A percentile compares a stretch with the other conserved stretches of the same genome.
Conservation (phyloP, 2,888 invertebrate genomes). For the Orchestes rusci region DNA sequence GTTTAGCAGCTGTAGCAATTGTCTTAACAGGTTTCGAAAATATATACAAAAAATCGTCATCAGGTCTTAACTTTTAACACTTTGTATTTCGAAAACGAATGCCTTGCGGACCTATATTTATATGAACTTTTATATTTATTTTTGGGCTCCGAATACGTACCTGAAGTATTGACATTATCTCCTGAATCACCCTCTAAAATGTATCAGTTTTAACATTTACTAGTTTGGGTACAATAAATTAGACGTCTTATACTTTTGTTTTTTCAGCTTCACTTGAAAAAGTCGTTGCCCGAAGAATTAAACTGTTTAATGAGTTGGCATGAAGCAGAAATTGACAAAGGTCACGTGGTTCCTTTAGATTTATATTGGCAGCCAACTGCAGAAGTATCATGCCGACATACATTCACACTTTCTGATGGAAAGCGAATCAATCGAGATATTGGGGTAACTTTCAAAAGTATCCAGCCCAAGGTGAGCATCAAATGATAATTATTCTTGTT, state of each 20-base stretch:
- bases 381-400: slow-evolving; percentile 54
- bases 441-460: slow-evolving; percentile 55
- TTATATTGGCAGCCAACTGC: slow-evolving; percentile 59
- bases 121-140: too few species aligned
- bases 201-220: too few species aligned
- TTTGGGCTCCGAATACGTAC: too few species aligned
- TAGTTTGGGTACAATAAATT: slow-evolving; percentile 2
- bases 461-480: slow-evolving; percentile 36
- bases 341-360: slow-evolving; percentile 49
- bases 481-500: too few species aligned
- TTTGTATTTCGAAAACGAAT: too few species aligned
- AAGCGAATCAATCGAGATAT: slow-evolving; percentile 61
- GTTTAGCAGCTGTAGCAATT: too few species aligned
- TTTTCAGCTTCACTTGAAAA: slow-evolving; percentile 48
- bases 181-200: too few species aligned
- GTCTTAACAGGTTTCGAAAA: too few species aligned
- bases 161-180: too few species aligned
- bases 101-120: too few species aligned
- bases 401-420: slow-evolving; percentile 54
- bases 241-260: slow-evolving; percentile 6
- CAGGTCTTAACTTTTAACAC: too few species aligned
- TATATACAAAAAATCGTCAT: too few species aligned
- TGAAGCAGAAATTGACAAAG: slow-evolving; percentile 49
- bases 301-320: slow-evolving; percentile 52
- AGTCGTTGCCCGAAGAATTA: slow-evolving; percentile 51